Conservation (phyloP, 2,113 vertebrate genomes). For the Rhizomys pruinosus region DNA sequence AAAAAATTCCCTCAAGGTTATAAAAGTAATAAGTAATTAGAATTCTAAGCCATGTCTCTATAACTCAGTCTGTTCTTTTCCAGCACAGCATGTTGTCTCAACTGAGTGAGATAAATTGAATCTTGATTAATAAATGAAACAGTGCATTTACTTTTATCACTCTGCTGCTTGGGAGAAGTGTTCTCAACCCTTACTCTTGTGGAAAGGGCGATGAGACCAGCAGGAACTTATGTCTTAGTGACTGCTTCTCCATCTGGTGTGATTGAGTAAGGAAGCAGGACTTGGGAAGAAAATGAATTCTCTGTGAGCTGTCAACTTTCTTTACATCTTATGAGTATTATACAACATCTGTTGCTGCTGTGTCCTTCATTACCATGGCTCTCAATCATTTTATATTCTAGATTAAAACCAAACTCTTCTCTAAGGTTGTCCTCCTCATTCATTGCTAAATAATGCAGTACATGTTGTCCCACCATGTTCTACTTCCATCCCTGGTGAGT, state of each 20-base stretch:
- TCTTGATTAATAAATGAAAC: constrained; percentile 80
- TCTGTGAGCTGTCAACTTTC: constrained; percentile 57
- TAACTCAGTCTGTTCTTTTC: constrained; percentile 37
- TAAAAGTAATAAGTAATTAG: constrained; percentile 55
- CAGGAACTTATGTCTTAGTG: constrained; percentile 56
- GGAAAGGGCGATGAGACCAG: constrained; percentile 59
- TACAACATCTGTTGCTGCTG: constrained; percentile 69
- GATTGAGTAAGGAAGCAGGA: constrained; percentile 57
- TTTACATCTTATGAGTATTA: constrained; percentile 56
- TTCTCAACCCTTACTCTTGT: constrained; percentile 59
- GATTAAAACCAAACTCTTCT: constrained; percentile 63
- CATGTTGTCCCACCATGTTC: constrained; percentile 39
- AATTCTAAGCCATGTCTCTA: constrained; percentile 59
- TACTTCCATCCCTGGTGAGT: constrained; percentile 59
- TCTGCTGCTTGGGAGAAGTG: constrained; percentile 43
- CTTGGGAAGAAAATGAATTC: constrained; percentile 63
- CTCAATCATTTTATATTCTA: constrained; percentile 52
- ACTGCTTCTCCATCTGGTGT: constrained; percentile 69
- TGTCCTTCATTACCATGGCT: constrained; percentile 32
- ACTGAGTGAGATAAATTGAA: constrained; percentile 76
- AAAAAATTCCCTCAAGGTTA: constrained; percentile 61
- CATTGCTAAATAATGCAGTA: constrained; percentile 58
- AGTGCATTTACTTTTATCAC: constrained; percentile 66
- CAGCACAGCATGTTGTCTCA: constrained; percentile 58
- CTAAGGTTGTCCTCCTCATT: constrained; percentile 19